Evolutionary conservation across 2,797 vertebrate genomes (phyloP), one percentile per base, ranked within the genome.

Genomic region (Petrocephalus schoutedeni): DNA sequence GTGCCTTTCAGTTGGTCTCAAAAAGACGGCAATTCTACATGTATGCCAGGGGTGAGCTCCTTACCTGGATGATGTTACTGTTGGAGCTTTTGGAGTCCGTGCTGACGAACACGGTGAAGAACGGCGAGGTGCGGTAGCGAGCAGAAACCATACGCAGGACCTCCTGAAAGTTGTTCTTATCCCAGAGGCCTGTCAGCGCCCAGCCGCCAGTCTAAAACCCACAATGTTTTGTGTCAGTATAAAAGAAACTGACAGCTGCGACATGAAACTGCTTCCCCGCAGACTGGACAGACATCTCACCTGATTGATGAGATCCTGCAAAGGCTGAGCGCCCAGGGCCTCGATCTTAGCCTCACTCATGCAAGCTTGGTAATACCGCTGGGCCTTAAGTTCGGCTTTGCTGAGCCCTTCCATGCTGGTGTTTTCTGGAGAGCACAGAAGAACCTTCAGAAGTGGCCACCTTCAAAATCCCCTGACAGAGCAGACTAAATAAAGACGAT

Each of bases 61-160:
- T 93, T 92, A 99, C 98, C 97, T 99, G 98, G 91, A 99, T 99
- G 91, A 99, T 93, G 8, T 99, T 99, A 91, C 96, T 97, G 94
- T 95, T 98, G 91, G 98, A 99, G 92, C 97, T 98, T 91, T 99
- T 99, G 86, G 98, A 98, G 93, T 99, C 98, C 0, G 98, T 96
- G 10, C 97, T 98, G 92, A 99, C 96, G 0, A 97, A 99, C 89
- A 99, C 95, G 0, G 97, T 96, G 91, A 99, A 99, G 95, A 99
- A 99, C 3, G 98, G 98, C 0, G 97, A 97, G 49, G 95, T 96
- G 67, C 95, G 97, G 90, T 97, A 97, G 89, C 95, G 95, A 0
- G 97, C 96, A 0, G 97, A 97, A 90, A 99, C 96, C 0, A 89
- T 93, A n/a, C 96, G 95, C 87, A 99, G 94, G 0, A 96, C 97